Evolutionary conservation across 2,797 vertebrate species (phyloP).

Genomic region (Sorex maritimensis): DNA sequence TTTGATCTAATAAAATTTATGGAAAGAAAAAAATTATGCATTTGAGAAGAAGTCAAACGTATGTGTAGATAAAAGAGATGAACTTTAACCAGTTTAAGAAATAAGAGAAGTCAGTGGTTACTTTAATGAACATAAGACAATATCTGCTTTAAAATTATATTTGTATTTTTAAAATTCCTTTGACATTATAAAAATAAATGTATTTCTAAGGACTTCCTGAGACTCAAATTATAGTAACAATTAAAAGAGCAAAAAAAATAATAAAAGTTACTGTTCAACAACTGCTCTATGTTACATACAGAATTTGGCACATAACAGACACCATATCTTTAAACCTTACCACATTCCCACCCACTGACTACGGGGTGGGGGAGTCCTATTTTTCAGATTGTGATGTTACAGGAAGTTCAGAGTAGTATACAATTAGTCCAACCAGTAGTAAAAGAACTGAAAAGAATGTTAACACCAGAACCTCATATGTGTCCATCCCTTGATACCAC

Average conservation of each 20-base stretch:
- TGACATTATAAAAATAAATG: no score
- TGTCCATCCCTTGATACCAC: fast-evolving
- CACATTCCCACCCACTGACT: not conserved
- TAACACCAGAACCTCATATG: not conserved
- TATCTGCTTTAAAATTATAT: not conserved
- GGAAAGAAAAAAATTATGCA: not conserved
- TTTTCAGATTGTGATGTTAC: not conserved
- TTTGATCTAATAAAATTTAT: slow-evolving; percentile 19
- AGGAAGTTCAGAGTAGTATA: not conserved
- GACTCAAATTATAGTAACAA: not conserved
- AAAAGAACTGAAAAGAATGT: not conserved
- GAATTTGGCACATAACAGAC: not conserved
- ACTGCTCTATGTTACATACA: not conserved
- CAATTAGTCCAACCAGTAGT: not conserved
- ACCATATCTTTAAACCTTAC: fast-evolving
- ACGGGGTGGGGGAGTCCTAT: not conserved
- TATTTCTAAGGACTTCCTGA: not conserved
- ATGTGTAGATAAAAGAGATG: slow-evolving; percentile 4
- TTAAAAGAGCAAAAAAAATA: not conserved
- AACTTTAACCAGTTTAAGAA: slow-evolving; percentile 43
- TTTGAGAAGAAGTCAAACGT: not conserved
- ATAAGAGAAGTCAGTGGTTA: not conserved
- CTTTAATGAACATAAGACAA: slow-evolving; percentile 10
- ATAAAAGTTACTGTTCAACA: not conserved
- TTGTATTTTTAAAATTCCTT: slow-evolving; percentile 3